phyloP scores from a whole-genome alignment of 2,113 vertebrate species.

The Chrysochloris asiatica region DNA sequence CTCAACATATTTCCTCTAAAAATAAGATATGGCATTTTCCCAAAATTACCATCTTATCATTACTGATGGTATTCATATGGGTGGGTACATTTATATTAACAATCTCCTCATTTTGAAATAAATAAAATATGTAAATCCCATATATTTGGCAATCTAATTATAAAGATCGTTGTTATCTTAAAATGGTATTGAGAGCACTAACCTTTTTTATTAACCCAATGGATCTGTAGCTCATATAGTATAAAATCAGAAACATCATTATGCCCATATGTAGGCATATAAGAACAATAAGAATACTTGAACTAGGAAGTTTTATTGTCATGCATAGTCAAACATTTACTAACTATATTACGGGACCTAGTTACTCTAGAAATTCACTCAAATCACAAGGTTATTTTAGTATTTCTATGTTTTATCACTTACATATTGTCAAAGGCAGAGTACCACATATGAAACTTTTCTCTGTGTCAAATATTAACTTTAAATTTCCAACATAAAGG shows the following conservation, averaged over 20 bases:
- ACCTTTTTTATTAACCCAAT: background rate
- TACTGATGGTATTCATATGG: background rate
- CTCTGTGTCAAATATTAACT: no score
- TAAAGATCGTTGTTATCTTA: background rate
- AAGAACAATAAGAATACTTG: no score
- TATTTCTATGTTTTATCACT: no score
- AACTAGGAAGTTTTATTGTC: no score
- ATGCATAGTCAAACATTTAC: background rate
- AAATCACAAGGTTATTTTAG: no score
- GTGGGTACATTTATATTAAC: background rate
- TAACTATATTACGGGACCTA: no score
- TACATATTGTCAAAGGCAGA: no score
- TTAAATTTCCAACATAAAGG: no score
- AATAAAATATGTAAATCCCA: background rate
- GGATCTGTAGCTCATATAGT: background rate
- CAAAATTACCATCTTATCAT: background rate
- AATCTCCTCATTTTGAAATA: background rate
- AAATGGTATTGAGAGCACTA: background rate
- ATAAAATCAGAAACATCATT: rapidly evolving
- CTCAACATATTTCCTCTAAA: background rate
- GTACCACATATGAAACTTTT: no score
- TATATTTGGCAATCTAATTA: background rate
- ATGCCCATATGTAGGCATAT: no score
- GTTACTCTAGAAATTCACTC: no score
- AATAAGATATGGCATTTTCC: background rate